These are phyloP conservation scores for Austrolebias charrua DNA, from an alignment of 2,797 vertebrate genomes.

Conservation along the genomic window DNA sequence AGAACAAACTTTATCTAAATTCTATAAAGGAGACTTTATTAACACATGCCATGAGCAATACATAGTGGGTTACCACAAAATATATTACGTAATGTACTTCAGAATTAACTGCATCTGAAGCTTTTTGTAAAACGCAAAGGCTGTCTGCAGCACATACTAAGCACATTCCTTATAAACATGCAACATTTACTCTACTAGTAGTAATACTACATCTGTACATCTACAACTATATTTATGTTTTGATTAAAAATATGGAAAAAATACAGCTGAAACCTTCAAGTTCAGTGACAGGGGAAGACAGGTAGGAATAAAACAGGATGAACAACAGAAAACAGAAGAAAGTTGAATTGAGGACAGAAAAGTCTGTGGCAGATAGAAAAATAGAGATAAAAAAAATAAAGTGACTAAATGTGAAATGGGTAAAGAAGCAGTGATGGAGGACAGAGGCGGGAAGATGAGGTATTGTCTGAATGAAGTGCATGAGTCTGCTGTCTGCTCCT, in stretches of 20 bases:
- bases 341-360: slow-evolving; percentile 3
- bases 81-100: neutral
- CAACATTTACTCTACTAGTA: neutral
- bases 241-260: slow-evolving; percentile 10
- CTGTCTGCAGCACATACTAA: neutral
- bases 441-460: slow-evolving; percentile 20
- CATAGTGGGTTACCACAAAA: no score
- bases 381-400: slow-evolving; percentile 38
- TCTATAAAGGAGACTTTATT: no score
- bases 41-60: no score
- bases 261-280: slow-evolving; percentile 7
- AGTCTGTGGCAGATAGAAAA: slow-evolving; percentile 2
- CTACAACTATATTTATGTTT: neutral
- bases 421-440: neutral
- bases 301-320: neutral
- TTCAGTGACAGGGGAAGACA: slow-evolving; percentile 1
- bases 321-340: neutral
- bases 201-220: no score
- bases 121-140: slow-evolving; percentile 6
- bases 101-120: neutral
- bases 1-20: no score
- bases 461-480: slow-evolving; percentile 39
- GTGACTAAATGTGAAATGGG: neutral
- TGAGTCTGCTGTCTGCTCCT: slow-evolving; percentile 16
- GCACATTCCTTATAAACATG: slow-evolving; percentile 26